Conservation (phyloP, 2,888 invertebrate species). For the Cryptocephalus moraei region DNA sequence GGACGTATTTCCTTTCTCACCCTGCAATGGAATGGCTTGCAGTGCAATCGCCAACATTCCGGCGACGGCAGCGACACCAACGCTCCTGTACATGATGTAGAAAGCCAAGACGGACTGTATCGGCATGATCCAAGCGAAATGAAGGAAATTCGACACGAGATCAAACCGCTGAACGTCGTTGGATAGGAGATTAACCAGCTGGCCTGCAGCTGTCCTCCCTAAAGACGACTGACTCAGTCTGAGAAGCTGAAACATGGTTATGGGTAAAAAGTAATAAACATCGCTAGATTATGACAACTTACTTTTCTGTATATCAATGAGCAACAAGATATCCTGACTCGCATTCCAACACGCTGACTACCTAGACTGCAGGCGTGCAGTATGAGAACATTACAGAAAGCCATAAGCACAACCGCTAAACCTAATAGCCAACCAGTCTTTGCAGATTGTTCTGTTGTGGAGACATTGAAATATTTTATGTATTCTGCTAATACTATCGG, state of each 20-base stretch:
- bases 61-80: constrained; percentile 46
- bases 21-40: constrained; percentile 44
- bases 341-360: constrained; percentile 1
- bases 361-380: not conserved
- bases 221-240: constrained; percentile 58
- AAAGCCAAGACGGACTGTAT: constrained; percentile 58
- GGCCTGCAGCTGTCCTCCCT: constrained; percentile 72
- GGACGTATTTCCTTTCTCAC: constrained; percentile 20
- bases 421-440: constrained; percentile 9
- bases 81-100: constrained; percentile 46
- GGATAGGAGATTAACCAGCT: constrained; percentile 74
- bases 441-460: not conserved
- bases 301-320: constrained; percentile 4
- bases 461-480: not conserved
- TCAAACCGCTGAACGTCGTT: constrained; percentile 81
- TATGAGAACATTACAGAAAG: not conserved
- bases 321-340: constrained; percentile 5
- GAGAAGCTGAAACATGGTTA: constrained; percentile 39
- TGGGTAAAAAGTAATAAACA: not conserved
- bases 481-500: constrained; percentile 2
- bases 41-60: constrained; percentile 49
- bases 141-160: constrained; percentile 54
- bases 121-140: constrained; percentile 75
- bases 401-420: not conserved
- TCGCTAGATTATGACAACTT: not conserved